Base-by-base conservation (phyloP, 2,888 invertebrate species). In the Coleophora flavipennella region DNA sequence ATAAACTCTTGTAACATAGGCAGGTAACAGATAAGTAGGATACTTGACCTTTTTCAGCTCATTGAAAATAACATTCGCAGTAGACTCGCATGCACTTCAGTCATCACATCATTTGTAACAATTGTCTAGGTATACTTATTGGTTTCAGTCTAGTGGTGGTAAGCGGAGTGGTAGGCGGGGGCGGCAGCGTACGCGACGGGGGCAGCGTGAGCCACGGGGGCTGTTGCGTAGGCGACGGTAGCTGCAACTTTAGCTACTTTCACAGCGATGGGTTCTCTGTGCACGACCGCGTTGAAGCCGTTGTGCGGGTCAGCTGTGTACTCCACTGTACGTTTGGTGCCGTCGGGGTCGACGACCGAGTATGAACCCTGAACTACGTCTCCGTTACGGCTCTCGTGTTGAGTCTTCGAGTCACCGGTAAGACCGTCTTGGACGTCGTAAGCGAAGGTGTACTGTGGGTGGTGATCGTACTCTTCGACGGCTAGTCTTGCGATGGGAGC, bases 231-330 rank as follows among this genome's bases (percentile, higher is more conserved):
- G 11, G 69, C 62, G n/a, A 62, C 45, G 12, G 48, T 48, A 28
- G 63, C 55, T 12, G 57, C 41, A 37, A 62, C 59, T 7, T 63
- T 57, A 8, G 54, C 45, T 25, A 58, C 59, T 42, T 67, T 68
- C 41, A 71, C 66, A 31, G 45, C 48, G 46, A 51, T 73, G 36
- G 73, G 63, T 41, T 85, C 84, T 49, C 68, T 79, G 64, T 70
- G 80, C 3, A 88, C 87, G 34, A 87, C 85, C 14, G 87, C 87
- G 67, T 87, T 87, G 73, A 87, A 87, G 13, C 87, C 64, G 66
- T 86, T 72, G 75, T 81, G 65, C 26, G 62, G 62, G 50, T 80
- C 79, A 34, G 81, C 79, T 47, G 75, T 75, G 69, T 81, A 81
- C 35, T 88, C 87, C 2, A 88, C 87, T 40, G 78, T 85, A 50